Base-by-base conservation (phyloP, 2,113 vertebrate genomes). In the Gopherus evgoodei region DNA sequence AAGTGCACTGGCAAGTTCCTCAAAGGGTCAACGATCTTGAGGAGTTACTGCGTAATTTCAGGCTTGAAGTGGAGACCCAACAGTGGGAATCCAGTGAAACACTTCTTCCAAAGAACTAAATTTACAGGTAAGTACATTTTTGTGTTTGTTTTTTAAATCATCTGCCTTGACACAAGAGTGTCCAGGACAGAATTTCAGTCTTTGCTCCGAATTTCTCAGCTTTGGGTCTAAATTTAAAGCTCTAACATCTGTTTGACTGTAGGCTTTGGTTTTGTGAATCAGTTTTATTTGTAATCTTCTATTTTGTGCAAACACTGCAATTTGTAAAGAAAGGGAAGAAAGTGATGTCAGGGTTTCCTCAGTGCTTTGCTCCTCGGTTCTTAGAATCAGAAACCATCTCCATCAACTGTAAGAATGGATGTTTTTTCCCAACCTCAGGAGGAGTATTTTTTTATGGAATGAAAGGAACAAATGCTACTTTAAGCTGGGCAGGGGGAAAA, bases 1-100 rank as follows among this genome's bases (percentile, higher is more conserved):
- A 78, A 44, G 0, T 0, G 2, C 0, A 1, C 62, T 49, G 7
- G 0, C 3, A 0, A 2, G 49, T 31, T 1, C 17, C 53, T 31
- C 35, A 5, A 2, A 6, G 75, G 25, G 7, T 78, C 75, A 47
- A 78, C 7, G 16, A 27, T 42, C 38, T 78, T 78, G 75, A 29
- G 42, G 42, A 0, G 59, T 75, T 57, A 57, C 87, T 49, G 16
- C 0, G 11, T 21, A 84, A 80, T 81, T 86, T 89, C 93, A 92
- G 69, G 13, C 0, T 42, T 35, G 57, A 3, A 27, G 19, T 69
- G 91, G 86, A 86, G 27, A 17, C 4, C 78, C 12, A 27, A 8
- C 49, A 76, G 86, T 72, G 90, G 89, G 22, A 85, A 72, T 22
- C 53, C 83, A 31, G 22, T 11, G 84, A 57, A 81, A 42, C 6